Evolutionary conservation across 2,113 vertebrate genomes (phyloP), one percentile per base, ranked within the genome.

Genomic region (Periophthalmus modestus): DNA sequence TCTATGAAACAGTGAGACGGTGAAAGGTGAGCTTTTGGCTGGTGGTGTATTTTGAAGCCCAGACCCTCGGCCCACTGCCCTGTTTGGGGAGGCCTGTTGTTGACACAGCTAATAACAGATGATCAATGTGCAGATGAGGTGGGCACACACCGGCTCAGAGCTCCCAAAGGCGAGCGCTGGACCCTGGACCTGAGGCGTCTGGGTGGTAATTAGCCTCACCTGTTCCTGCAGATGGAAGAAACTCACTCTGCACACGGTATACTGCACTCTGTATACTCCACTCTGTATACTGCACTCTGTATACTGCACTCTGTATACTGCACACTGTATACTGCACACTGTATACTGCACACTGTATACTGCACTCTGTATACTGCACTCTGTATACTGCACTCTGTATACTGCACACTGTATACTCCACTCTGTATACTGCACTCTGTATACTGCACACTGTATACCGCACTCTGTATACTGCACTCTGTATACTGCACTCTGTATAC

Each of bases 171-270:
- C 39, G 23, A 23, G 12, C 43, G 34, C 5, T 23, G 12, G 54
- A 23, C 48, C 52, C 68, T 36, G 19, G 57, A 21, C 61, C 36
- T 24, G 1, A 47, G 57, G 46, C 74, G 72, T 55, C 72, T 62
- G 54, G 16, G 18, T n/a, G 59, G 34, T 70, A 71, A 78, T 73
- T 55, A 28, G 0, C 0, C 39, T 69, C 77, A 77, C 76, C 80
- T 80, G 80, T 34, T 67, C 43, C 71, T 55, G 71, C 79, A 72
- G 71, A 76, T 69, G 68, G 57, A 77, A 77, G 46, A 24, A 61
- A 34, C 23, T 23, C 55, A 16, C 46, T 34, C 66, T 23, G 50
- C 36, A 46, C 19, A 2, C 33, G 62, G n/a, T 15, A 46, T 28
- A 57, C 67, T 61, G 68, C 14, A 43, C 9, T 43, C 39, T 43